These are phyloP conservation scores for Sicus ferrugineus DNA, from an alignment of 2,888 invertebrate species.

Conservation along the genomic window DNA sequence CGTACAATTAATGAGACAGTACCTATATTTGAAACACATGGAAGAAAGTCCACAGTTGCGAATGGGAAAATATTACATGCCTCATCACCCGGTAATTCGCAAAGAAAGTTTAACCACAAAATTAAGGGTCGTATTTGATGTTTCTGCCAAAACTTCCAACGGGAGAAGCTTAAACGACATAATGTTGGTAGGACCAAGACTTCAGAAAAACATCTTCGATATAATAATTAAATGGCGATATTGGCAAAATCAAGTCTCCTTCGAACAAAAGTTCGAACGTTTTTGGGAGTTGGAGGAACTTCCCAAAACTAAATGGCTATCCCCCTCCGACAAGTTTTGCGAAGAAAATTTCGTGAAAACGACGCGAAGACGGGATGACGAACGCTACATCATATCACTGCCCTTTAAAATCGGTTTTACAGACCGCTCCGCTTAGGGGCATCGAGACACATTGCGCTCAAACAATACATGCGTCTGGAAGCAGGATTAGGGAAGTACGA, in stretches of 20 bases:
- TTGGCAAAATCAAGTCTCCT: slow-evolving; percentile 41
- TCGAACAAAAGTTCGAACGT: no score
- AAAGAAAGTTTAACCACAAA: slow-evolving; percentile 33
- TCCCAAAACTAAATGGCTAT: no score
- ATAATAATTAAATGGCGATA: slow-evolving; percentile 38
- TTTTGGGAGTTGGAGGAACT: no score
- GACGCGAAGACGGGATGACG: no score
- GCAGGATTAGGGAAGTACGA: no score
- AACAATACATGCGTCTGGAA: no score
- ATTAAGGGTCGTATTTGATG: slow-evolving; percentile 38
- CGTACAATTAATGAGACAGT: slow-evolving; percentile 27
- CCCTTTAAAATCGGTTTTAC: no score
- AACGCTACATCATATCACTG: no score
- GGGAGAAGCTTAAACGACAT: slow-evolving; percentile 46
- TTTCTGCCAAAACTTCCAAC: slow-evolving; percentile 39
- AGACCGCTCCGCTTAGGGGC: no score
- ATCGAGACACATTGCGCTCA: no score
- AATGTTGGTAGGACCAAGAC: slow-evolving; percentile 46
- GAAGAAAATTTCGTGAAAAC: no score
- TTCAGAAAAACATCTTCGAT: slow-evolving; percentile 45
- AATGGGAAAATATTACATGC: slow-evolving; percentile 34
- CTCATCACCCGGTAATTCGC: slow-evolving; percentile 35
- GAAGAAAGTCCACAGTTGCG: neutral
- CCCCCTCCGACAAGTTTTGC: no score
- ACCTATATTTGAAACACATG: slow-evolving; percentile 31